Percentiles rank a stretch among this genome's conserved stretches.
These are phyloP conservation scores for Eupithecia vulgata DNA, from an alignment of 2,888 invertebrate species.

Conservation along the genomic window DNA sequence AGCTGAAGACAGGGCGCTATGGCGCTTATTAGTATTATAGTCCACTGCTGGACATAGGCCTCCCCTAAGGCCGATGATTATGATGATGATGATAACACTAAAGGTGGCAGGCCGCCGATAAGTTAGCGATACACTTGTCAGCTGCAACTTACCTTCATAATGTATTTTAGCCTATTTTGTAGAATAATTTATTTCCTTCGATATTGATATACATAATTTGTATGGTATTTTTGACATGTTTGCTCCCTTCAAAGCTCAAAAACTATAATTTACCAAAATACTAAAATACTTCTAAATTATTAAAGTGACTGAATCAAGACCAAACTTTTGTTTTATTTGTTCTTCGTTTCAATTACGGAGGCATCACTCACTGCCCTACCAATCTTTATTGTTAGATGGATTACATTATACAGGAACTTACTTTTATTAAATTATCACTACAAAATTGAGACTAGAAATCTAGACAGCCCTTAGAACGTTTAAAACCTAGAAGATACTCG, in stretches of 20 bases:
- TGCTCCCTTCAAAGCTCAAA: neutral
- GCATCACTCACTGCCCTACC: neutral
- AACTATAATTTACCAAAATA: neutral
- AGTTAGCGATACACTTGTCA: neutral
- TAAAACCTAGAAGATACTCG: conserved; percentile 40
- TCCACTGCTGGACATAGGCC: no score
- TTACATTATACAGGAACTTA: neutral
- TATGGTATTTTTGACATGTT: neutral
- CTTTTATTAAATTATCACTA: neutral
- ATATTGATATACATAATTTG: no score
- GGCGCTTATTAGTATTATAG: no score
- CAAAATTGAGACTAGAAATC: neutral
- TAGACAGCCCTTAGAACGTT: neutral
- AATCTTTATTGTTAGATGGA: neutral
- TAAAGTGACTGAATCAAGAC: neutral
- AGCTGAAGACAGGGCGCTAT: no score
- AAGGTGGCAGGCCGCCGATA: neutral
- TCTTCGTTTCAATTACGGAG: neutral
- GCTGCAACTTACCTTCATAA: neutral
- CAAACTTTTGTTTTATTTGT: neutral
- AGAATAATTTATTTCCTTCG: no score
- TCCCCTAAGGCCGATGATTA: no score
- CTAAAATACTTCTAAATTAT: neutral
- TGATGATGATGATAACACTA: no score
- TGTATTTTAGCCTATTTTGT: no score